A percentile compares a stretch with the other conserved stretches of the same genome.
These are phyloP conservation scores for Sebastes melanostomus DNA, from an alignment of 2,797 vertebrate species.

Conservation along the genomic window DNA sequence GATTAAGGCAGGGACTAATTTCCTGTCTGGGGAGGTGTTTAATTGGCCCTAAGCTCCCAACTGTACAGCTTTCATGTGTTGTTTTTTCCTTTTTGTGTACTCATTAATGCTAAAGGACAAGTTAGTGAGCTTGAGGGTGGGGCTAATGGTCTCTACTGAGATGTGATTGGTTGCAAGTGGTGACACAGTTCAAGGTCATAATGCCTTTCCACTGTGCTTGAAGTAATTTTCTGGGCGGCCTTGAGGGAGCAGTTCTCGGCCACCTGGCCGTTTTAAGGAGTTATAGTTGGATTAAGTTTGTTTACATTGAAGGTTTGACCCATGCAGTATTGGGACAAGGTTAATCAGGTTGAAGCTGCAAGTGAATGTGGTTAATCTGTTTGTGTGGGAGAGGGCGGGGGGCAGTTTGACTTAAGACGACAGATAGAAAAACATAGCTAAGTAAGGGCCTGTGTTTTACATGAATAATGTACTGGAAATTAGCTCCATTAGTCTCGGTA, in stretches of 20 bases:
- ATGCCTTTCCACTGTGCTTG: neutral
- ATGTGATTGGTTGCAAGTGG: slow-evolving; percentile 6
- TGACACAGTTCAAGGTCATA: slow-evolving; percentile 58
- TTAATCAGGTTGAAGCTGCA: slow-evolving; percentile 58
- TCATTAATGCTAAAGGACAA: slow-evolving; percentile 62
- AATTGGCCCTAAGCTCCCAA: slow-evolving; percentile 73
- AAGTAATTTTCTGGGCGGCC: slow-evolving; percentile 16
- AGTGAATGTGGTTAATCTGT: slow-evolving; percentile 29
- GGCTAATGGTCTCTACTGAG: slow-evolving; percentile 32
- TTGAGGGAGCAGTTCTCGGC: slow-evolving; percentile 4
- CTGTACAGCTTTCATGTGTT: slow-evolving; percentile 62
- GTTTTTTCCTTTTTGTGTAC: slow-evolving; percentile 30
- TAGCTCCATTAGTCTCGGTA: slow-evolving; percentile 83
- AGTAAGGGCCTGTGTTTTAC: slow-evolving; percentile 78
- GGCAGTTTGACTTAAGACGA: slow-evolving; percentile 26
- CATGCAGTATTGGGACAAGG: slow-evolving; percentile 26
- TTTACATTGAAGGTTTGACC: slow-evolving; percentile 42
- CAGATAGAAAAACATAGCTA: slow-evolving; percentile 57
- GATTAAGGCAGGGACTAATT: slow-evolving; percentile 79
- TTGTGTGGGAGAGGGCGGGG: neutral
- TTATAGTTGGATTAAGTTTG: slow-evolving; percentile 20
- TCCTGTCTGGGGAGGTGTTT: slow-evolving; percentile 73
- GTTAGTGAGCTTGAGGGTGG: slow-evolving; percentile 28
- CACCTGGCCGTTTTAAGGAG: slow-evolving; percentile 16
- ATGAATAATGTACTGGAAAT: slow-evolving; percentile 85